Conservation (phyloP, 2,888 invertebrate species). For the Troides oblongomaculatus region DNA sequence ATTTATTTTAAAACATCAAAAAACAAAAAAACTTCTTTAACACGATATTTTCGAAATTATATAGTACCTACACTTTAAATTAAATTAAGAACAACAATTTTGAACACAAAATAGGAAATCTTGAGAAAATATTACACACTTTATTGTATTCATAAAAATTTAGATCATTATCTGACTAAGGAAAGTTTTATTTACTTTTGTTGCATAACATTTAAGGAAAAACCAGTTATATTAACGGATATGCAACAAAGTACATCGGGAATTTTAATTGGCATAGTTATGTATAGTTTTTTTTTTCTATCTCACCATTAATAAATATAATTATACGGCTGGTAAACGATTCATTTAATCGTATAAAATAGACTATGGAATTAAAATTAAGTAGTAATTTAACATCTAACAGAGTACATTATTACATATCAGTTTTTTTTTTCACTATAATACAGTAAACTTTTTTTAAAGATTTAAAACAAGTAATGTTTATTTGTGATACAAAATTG, state of each 20-base stretch:
- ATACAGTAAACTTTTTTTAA: too few species aligned
- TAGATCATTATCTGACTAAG: background rate
- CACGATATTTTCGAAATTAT: background rate
- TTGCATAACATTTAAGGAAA: background rate
- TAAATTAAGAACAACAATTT: background rate
- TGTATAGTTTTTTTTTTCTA: constrained; percentile 5
- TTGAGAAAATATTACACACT: background rate
- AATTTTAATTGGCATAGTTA: constrained; percentile 28
- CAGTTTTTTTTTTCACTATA: too few species aligned
- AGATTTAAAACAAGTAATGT: too few species aligned
- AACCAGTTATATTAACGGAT: constrained; percentile 15
- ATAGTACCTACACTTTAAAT: background rate
- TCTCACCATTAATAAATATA: constrained; percentile 11
- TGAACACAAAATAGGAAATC: background rate
- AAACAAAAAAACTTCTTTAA: background rate
- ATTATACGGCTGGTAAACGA: constrained; percentile 19
- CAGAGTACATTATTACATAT: background rate
- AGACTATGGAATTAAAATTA: constrained; percentile 17
- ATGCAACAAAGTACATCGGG: constrained; percentile 21
- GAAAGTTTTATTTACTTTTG: background rate
- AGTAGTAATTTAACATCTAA: constrained; percentile 32
- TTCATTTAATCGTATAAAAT: constrained; percentile 4
- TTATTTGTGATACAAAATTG: too few species aligned
- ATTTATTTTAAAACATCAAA: background rate
- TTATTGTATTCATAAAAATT: background rate